These are phyloP conservation scores for Taenaris catops DNA, from an alignment of 2,888 invertebrate species.

Conservation along the genomic window DNA sequence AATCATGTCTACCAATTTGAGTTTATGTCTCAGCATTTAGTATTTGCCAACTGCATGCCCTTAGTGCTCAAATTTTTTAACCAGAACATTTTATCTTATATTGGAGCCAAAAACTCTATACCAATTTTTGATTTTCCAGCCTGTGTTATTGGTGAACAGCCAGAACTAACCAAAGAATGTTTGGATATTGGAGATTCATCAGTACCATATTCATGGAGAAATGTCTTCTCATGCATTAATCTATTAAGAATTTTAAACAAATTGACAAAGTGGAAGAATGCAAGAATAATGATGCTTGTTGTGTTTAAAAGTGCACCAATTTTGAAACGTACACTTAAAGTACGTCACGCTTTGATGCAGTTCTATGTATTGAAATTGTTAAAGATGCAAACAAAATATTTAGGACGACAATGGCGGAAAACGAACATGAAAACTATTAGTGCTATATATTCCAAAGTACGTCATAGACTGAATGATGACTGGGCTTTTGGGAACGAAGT, in stretches of 20 bases:
- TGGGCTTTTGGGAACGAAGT: slow-evolving; percentile 99
- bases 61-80: slow-evolving; percentile 99
- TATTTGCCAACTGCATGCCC: slow-evolving; percentile 99
- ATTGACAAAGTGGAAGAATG: slow-evolving; percentile 99
- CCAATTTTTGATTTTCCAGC: slow-evolving; percentile 97
- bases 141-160: slow-evolving; percentile 97
- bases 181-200: slow-evolving; percentile 91
- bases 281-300: slow-evolving; percentile 99
- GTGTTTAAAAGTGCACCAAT: slow-evolving; percentile 99
- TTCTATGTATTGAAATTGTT: slow-evolving; percentile 97
- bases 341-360: slow-evolving; percentile 97
- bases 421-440: slow-evolving; percentile 99
- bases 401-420: slow-evolving; percentile 99
- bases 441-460: slow-evolving; percentile 98
- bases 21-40: slow-evolving; percentile 98
- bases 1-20: slow-evolving; percentile 99
- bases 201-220: slow-evolving; percentile 95
- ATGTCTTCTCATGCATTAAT: slow-evolving; percentile 98
- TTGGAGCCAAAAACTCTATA: slow-evolving; percentile 96
- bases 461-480: slow-evolving; percentile 98
- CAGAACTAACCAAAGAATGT: slow-evolving; percentile 95
- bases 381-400: slow-evolving; percentile 99
- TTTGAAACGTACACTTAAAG: slow-evolving; percentile 96
- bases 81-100: slow-evolving; percentile 97
- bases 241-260: slow-evolving; percentile 97